Percentiles rank a stretch among this genome's conserved stretches.
These are phyloP conservation scores for Pogoniulus pusillus DNA, from an alignment of 2,797 vertebrate genomes.

Conservation along the genomic window DNA sequence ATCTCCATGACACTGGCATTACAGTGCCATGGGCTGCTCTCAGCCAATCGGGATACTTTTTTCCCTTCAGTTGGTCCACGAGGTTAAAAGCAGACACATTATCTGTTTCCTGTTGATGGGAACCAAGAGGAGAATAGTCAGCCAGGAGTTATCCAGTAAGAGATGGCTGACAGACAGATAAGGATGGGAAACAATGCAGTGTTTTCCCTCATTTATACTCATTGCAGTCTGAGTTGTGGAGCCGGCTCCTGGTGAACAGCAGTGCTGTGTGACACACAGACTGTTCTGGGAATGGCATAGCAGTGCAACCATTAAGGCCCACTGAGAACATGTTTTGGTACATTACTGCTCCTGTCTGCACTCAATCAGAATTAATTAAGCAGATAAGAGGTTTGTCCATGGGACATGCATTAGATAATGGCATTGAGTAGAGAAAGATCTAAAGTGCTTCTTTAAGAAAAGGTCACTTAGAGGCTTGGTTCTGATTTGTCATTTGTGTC, in stretches of 20 bases:
- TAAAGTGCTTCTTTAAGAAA: slow-evolving; percentile 7
- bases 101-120: slow-evolving; percentile 23
- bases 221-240: neutral
- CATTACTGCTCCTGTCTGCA: neutral
- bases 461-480: neutral
- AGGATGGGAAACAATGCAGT: neutral
- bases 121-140: neutral
- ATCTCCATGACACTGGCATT: slow-evolving; percentile 9
- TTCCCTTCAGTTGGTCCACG: neutral
- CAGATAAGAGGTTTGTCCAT: neutral
- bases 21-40: neutral
- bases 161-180: neutral
- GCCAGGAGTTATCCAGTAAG: neutral
- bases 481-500: neutral
- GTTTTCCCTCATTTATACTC: neutral
- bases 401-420: neutral
- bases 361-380: neutral
- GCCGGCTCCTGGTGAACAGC: neutral
- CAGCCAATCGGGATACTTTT: neutral
- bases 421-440: neutral
- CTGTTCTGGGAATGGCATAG: neutral
- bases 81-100: slow-evolving; percentile 4
- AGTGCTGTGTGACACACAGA: rapidly evolving
- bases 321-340: neutral
- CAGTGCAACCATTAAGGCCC: neutral